Base-by-base conservation (phyloP, 2,888 invertebrate genomes). In the Nomada flava region DNA sequence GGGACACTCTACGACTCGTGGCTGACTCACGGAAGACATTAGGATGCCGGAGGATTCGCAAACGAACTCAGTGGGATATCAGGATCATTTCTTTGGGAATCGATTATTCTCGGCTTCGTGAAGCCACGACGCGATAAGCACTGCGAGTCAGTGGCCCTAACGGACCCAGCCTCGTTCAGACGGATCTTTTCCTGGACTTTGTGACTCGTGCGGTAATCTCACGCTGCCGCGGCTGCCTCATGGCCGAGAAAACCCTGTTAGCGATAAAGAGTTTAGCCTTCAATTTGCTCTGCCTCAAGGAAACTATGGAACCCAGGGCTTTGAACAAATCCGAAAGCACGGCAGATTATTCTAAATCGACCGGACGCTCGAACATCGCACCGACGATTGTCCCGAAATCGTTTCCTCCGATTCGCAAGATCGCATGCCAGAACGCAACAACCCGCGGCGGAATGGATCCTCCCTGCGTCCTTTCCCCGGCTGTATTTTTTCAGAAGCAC, bases 1-100 rank as follows among this genome's bases (percentile, higher is more conserved):
- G 23, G 2, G 36, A 42, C 13, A 1, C 18, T 7, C 5, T 18
- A 18, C 20, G 15, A 18, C 23, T 36, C 13, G 42, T 7, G 52
- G 59, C 20, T 62, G 52, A 71, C 36, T 71, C 52, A 60, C 44
- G 29, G 29, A 50, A 70, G 15, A 15, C 11, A 59, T 50, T 50
- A 29, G 20, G 5, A 10, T 1, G 36, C 9, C 57, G 69, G 7
- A 10, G 23, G 44, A 69, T 47, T 29, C 26, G 11, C 9, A 7
- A 15, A 36, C 9, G 42, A 13, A 42, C 60, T 23, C 23, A 0
- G 13, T 20, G 18, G 5, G 18, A 13, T 29, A 52, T n/a, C 11
- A 18, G 3, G 52, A 42, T 71, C 23, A 5, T 23, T 23, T 36
- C 42, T 62, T 52, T 9, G 62, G 2, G 62, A 42, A 71, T 52